Evolutionary conservation across 2,113 vertebrate genomes (phyloP).

Genomic region (Naja naja): DNA sequence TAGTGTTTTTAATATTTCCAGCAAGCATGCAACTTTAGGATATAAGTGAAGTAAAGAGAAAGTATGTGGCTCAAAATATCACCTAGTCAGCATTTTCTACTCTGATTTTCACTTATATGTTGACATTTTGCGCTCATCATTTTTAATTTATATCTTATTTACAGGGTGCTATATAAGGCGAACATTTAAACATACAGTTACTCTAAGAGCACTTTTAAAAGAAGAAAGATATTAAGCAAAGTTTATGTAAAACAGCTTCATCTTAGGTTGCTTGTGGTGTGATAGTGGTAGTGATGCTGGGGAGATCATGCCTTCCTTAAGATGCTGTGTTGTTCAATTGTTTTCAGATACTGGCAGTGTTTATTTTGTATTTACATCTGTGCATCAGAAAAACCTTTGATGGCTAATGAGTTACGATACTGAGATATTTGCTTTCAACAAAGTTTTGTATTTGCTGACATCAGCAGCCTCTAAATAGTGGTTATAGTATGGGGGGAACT

Average conservation of each 20-base stretch:
- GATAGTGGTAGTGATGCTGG: not conserved
- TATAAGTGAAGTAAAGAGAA: not conserved
- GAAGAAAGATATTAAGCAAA: not conserved
- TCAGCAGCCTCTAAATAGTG: constrained; percentile 2
- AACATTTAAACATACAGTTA: not conserved
- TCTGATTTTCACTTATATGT: not conserved
- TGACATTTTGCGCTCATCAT: not conserved
- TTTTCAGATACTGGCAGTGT: not conserved
- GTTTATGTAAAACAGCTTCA: not conserved
- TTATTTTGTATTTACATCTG: not conserved
- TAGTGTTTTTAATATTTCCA: not conserved
- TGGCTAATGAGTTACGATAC: not conserved
- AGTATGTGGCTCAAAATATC: not conserved
- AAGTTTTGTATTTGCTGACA: constrained; percentile 41
- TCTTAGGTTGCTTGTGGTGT: not conserved
- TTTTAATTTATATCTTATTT: not conserved
- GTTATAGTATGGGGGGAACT: not conserved
- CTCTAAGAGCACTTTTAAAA: not conserved
- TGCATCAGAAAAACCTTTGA: not conserved
- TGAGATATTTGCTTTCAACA: not conserved
- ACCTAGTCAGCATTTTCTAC: not conserved
- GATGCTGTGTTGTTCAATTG: not conserved
- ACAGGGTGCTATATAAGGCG: not conserved
- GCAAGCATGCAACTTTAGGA: not conserved
- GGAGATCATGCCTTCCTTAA: not conserved